A percentile compares a stretch with the other conserved stretches of the same genome.
Evolutionary conservation across 2,113 vertebrate species (phyloP).

Genomic region (Piliocolobus tephrosceles): DNA sequence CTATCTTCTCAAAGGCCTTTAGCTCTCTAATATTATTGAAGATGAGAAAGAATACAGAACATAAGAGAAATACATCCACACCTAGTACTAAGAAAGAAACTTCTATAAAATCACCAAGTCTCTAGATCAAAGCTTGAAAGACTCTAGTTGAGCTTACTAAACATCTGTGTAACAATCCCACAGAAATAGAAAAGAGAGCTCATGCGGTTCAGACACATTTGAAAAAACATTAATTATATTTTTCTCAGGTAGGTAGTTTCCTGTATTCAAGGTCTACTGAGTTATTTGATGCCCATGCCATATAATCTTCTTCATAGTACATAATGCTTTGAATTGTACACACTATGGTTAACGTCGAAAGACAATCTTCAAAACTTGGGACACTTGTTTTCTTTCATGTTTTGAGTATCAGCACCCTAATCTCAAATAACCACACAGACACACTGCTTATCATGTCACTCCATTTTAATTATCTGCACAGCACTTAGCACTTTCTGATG

Average conservation of each 20-base stretch:
- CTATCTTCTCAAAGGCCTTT: background rate
- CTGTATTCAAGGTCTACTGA: constrained; percentile 32
- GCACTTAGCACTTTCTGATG: background rate
- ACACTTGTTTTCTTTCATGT: background rate
- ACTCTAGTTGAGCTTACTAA: constrained; percentile 25
- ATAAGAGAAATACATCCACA: background rate
- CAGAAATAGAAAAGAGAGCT: constrained; percentile 1
- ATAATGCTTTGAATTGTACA: constrained; percentile 25
- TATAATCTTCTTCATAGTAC: background rate
- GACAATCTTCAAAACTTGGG: background rate
- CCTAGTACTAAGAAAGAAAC: constrained; percentile 17
- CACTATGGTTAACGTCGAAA: constrained; percentile 36
- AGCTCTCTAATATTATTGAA: background rate
- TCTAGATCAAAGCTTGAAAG: constrained; percentile 53
- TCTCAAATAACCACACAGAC: background rate
- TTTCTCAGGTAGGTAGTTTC: constrained; percentile 41
- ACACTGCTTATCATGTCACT: background rate
- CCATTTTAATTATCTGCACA: background rate
- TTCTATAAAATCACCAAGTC: constrained; percentile 43
- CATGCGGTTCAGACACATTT: background rate
- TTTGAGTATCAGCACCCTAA: background rate
- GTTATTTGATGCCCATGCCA: constrained; percentile 48
- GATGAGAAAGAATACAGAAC: background rate
- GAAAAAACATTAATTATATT: constrained; percentile 59
- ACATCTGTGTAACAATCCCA: background rate